phyloP scores from a whole-genome alignment of 2,888 invertebrate genomes.

The Cyrtodaria siliqua region DNA sequence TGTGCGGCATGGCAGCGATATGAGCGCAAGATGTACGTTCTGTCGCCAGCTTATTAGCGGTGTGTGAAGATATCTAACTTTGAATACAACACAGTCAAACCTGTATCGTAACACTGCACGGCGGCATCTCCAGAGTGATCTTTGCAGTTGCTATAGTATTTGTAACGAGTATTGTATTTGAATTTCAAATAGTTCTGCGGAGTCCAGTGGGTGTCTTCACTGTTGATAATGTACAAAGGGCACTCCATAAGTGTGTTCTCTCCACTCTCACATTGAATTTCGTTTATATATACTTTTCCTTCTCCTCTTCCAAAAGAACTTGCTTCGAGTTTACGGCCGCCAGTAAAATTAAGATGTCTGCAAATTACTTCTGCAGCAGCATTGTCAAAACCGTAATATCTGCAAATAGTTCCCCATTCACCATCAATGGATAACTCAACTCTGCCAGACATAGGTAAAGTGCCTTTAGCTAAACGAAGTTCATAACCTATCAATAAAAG shows the following conservation, averaged over 20 bases:
- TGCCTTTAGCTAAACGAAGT: slow-evolving; percentile 50
- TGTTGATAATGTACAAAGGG: background rate
- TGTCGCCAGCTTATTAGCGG: too few relatives aligned
- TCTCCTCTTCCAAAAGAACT: slow-evolving; percentile 68
- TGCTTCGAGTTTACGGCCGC: slow-evolving; percentile 66
- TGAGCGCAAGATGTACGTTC: too few relatives aligned
- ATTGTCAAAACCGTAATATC: slow-evolving; percentile 90
- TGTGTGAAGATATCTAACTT: too few relatives aligned
- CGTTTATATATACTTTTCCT: slow-evolving; percentile 79
- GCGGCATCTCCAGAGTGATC: slow-evolving; percentile 11
- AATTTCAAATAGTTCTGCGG: too few relatives aligned
- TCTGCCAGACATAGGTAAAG: slow-evolving; percentile 54
- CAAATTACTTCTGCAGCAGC: slow-evolving; percentile 89
- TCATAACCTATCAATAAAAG: slow-evolving; percentile 41
- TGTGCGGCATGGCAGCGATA: too few relatives aligned
- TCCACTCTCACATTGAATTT: slow-evolving; percentile 70
- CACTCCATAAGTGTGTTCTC: slow-evolving; percentile 25
- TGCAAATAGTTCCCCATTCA: slow-evolving; percentile 91
- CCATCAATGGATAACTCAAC: slow-evolving; percentile 91
- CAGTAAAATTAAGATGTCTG: slow-evolving; percentile 71
- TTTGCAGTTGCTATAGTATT: too few relatives aligned
- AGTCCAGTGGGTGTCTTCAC: too few relatives aligned
- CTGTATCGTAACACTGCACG: slow-evolving; percentile 71
- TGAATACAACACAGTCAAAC: too few relatives aligned
- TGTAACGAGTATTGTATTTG: too few relatives aligned